phyloP scores from a whole-genome alignment of 2,797 vertebrate genomes.

The Acanthornis magna region DNA sequence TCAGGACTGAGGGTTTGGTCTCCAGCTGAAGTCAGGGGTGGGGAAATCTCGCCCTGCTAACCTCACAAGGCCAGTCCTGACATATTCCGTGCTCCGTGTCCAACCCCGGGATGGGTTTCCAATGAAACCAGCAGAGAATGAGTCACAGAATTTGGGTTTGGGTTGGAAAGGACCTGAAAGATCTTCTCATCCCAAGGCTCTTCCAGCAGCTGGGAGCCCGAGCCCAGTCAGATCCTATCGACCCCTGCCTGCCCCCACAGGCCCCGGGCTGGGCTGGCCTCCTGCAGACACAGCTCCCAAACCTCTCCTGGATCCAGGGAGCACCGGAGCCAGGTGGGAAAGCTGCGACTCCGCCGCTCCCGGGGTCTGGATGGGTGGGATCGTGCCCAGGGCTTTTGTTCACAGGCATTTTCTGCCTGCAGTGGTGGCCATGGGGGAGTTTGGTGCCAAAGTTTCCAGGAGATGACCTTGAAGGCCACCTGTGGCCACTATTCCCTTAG shows the following conservation, averaged over 20 bases:
- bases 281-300: not conserved
- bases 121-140: not conserved
- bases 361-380: not conserved
- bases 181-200: not conserved
- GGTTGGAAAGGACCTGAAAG: not conserved
- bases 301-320: not conserved
- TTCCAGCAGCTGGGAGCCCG: not conserved
- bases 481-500: not conserved
- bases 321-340: not conserved
- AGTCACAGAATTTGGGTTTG: not conserved
- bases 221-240: not conserved
- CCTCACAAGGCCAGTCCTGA: not conserved
- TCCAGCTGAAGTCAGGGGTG: not conserved
- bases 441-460: fast-evolving
- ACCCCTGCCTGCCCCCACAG: not conserved
- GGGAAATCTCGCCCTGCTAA: not conserved
- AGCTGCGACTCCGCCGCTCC: fast-evolving
- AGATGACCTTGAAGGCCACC: fast-evolving
- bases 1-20: not conserved
- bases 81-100: not conserved
- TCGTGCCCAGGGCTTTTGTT: fast-evolving
- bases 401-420: not conserved
- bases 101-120: not conserved
- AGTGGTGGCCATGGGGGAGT: not conserved
- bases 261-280: not conserved